Percentiles rank a stretch among this genome's conserved stretches.
Conservation (phyloP, 2,888 invertebrate species). For the Mongoloraphidia duomilia region DNA sequence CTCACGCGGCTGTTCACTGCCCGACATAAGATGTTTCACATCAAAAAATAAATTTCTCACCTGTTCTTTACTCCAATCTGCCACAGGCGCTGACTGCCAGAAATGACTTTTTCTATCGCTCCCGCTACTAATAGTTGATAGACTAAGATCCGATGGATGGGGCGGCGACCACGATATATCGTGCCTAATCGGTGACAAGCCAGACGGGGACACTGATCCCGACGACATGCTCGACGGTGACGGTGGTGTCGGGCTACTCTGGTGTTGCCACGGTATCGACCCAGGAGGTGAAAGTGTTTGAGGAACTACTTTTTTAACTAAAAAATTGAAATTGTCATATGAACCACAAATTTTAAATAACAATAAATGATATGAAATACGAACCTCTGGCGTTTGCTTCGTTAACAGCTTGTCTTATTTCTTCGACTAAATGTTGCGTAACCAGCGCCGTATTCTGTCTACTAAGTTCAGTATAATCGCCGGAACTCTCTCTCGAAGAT, state of each 20-base stretch:
- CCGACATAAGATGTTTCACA: no score
- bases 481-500: slow-evolving; percentile 43
- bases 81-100: slow-evolving; percentile 54
- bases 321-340: slow-evolving; percentile 13
- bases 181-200: slow-evolving; percentile 29
- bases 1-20: no score
- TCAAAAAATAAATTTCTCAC: slow-evolving; percentile 28
- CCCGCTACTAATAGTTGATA: slow-evolving; percentile 47
- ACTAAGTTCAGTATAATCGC: slow-evolving; percentile 45
- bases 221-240: slow-evolving; percentile 51
- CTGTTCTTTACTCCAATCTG: slow-evolving; percentile 67
- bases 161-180: slow-evolving; percentile 31
- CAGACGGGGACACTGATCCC: slow-evolving; percentile 39
- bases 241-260: slow-evolving; percentile 37
- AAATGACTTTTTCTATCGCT: slow-evolving; percentile 47
- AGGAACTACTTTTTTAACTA: slow-evolving; percentile 51
- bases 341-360: neutral
- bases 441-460: slow-evolving; percentile 49
- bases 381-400: slow-evolving; percentile 78
- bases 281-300: slow-evolving; percentile 46
- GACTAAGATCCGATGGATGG: slow-evolving; percentile 38
- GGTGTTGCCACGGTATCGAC: slow-evolving; percentile 46
- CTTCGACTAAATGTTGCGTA: slow-evolving; percentile 71
- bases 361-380: neutral
- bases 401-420: slow-evolving; percentile 76